Conservation (phyloP, 2,888 invertebrate species). For the Phasia obesa region DNA sequence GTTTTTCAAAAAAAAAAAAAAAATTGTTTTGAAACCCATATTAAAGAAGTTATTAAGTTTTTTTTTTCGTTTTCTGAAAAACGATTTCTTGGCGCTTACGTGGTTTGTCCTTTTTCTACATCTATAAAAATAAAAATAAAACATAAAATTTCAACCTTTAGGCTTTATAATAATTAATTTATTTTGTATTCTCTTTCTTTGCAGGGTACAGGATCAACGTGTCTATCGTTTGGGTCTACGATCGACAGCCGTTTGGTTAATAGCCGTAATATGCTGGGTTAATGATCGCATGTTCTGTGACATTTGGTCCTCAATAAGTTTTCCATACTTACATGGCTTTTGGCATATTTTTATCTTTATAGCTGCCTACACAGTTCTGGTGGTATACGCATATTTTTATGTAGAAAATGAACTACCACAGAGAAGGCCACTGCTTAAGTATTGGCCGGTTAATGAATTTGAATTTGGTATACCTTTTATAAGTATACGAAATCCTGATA, state of each 20-base stretch:
- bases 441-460: constrained; percentile 91
- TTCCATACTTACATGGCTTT: constrained; percentile 91
- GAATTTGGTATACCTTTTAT: constrained; percentile 91
- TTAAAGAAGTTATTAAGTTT: no score
- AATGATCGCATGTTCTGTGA: constrained; percentile 91
- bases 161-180: not conserved
- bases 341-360: constrained; percentile 93
- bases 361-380: constrained; percentile 89
- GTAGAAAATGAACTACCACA: constrained; percentile 89
- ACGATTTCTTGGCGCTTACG: no score
- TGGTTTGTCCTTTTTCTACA: no score
- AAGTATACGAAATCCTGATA: constrained; percentile 85
- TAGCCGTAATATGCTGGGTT: constrained; percentile 90
- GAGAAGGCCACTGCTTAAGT: constrained; percentile 87
- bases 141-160: no score
- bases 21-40: no score
- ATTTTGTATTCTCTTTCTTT: constrained; percentile 26
- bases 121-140: no score
- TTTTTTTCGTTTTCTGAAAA: no score
- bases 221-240: constrained; percentile 89
- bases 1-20: no score
- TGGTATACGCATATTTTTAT: constrained; percentile 91
- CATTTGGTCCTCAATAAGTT: constrained; percentile 89
- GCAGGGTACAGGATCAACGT: constrained; percentile 83
- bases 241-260: constrained; percentile 86